phyloP scores from a whole-genome alignment of 2,797 vertebrate species.

The Coregonus ussuriensis region DNA sequence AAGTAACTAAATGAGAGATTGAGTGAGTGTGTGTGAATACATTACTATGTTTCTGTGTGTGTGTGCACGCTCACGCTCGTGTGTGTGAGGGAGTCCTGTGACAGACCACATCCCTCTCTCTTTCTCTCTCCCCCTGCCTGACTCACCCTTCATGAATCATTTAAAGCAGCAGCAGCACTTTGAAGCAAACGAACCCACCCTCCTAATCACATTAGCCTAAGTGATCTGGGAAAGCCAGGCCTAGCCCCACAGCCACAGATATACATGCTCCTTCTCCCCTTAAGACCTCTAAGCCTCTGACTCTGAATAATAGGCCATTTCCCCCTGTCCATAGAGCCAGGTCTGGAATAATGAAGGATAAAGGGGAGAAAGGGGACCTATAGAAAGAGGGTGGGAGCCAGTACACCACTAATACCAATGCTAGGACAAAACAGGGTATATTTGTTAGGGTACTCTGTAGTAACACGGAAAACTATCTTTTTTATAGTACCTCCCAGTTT shows the following conservation, averaged over 20 bases:
- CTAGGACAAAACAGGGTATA: not conserved
- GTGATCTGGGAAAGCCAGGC: slow-evolving; percentile 71
- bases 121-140: slow-evolving; percentile 23
- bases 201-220: slow-evolving; percentile 74
- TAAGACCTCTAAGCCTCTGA: slow-evolving; percentile 73
- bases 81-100: slow-evolving; percentile 40
- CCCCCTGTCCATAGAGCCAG: slow-evolving; percentile 52
- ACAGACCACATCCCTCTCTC: slow-evolving; percentile 30
- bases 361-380: slow-evolving; percentile 55
- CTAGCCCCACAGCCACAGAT: not conserved
- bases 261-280: slow-evolving; percentile 59
- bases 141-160: slow-evolving; percentile 64
- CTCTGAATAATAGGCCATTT: slow-evolving; percentile 68
- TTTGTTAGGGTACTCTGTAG: too few species aligned
- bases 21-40: slow-evolving; percentile 13
- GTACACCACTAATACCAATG: not conserved
- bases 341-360: slow-evolving; percentile 72
- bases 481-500: too few species aligned
- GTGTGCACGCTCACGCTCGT: not conserved
- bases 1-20: slow-evolving; percentile 12
- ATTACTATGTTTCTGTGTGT: slow-evolving; percentile 16
- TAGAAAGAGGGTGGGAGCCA: slow-evolving; percentile 42
- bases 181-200: slow-evolving; percentile 55
- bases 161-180: slow-evolving; percentile 62
- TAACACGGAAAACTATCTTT: too few species aligned